Conservation (phyloP, 2,888 invertebrate species). For the Drosophila mimica region DNA sequence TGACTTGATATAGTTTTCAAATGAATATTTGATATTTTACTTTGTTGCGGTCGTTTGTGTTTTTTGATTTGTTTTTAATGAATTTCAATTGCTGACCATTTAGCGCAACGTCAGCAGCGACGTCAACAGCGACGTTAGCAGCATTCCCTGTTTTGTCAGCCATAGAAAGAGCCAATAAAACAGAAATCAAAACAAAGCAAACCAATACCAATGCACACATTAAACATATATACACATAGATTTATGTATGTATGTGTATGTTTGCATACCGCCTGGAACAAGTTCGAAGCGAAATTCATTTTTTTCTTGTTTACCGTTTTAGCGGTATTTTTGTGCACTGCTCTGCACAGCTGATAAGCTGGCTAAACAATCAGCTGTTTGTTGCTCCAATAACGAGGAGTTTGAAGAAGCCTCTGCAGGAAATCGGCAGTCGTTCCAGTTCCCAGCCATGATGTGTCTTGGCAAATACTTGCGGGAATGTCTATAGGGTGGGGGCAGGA, state of each 20-base stretch:
- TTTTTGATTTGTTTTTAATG: slow-evolving; percentile 68
- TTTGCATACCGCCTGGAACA: slow-evolving; percentile 30
- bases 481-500: background rate
- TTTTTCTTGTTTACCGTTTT: slow-evolving; percentile 8
- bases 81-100: slow-evolving; percentile 65
- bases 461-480: background rate
- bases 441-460: background rate
- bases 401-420: slow-evolving; percentile 14
- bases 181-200: slow-evolving; percentile 41
- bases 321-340: background rate
- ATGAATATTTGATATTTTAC: slow-evolving; percentile 39
- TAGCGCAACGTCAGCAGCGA: slow-evolving; percentile 55
- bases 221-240: background rate
- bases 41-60: slow-evolving; percentile 18
- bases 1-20: slow-evolving; percentile 13
- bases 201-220: slow-evolving; percentile 5
- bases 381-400: slow-evolving; percentile 25
- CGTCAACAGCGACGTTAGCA: background rate
- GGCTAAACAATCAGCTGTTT: slow-evolving; percentile 8
- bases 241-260: background rate
- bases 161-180: slow-evolving; percentile 36
- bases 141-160: background rate
- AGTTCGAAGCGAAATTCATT: slow-evolving; percentile 43
- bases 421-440: background rate
- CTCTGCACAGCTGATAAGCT: slow-evolving; percentile 33